phyloP scores from a whole-genome alignment of 2,888 invertebrate species.

The Tetragnatha montana region DNA sequence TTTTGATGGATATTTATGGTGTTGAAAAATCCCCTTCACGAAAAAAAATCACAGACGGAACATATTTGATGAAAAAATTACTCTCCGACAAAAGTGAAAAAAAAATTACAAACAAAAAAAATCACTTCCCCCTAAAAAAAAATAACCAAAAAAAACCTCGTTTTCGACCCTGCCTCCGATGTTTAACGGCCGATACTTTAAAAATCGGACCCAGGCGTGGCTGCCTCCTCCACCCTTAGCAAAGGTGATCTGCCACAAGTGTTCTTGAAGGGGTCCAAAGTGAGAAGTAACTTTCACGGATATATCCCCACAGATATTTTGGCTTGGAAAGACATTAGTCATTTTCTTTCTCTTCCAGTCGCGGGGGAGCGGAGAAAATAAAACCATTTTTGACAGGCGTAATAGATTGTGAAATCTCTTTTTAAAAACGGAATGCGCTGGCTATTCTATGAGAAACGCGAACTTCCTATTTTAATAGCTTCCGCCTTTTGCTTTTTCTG shows the following conservation, averaged over 20 bases:
- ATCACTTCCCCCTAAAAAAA: not conserved
- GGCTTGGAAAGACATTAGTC: slow-evolving; percentile 1
- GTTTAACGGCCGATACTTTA: not conserved
- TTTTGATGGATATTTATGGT: no score
- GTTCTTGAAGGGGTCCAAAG: slow-evolving; percentile 3
- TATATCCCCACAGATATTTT: slow-evolving; percentile 7
- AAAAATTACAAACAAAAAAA: no score
- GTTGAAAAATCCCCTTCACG: no score
- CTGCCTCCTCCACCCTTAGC: not conserved
- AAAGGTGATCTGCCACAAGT: slow-evolving; percentile 10
- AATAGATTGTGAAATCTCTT: slow-evolving; percentile 1
- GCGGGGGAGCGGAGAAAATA: not conserved
- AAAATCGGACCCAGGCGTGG: not conserved
- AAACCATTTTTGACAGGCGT: not conserved
- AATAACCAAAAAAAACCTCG: not conserved
- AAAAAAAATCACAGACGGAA: no score
- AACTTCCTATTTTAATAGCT: not conserved
- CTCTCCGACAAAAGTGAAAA: no score
- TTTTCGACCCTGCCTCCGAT: not conserved
- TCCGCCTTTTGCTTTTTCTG: not conserved
- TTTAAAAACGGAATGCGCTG: not conserved
- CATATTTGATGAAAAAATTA: no score
- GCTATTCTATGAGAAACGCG: not conserved
- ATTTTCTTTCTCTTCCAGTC: not conserved
- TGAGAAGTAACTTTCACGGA: slow-evolving; percentile 7